Percentiles rank a stretch among this genome's conserved stretches.
Evolutionary conservation across 2,888 invertebrate species (phyloP).

Genomic region (Cheiracanthium punctorium): DNA sequence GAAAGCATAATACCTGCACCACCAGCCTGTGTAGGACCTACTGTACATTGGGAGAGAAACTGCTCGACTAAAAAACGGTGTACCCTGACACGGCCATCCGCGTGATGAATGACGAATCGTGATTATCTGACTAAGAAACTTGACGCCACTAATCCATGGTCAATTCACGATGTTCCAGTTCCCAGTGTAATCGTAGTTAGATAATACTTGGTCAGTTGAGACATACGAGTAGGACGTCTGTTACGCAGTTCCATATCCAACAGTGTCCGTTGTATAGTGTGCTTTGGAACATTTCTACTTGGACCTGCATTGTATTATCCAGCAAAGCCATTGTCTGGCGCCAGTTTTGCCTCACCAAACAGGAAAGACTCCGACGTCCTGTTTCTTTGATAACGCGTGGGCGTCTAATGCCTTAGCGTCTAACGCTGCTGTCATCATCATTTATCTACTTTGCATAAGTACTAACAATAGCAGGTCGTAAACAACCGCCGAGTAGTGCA

Average conservation of each 20-base stretch:
- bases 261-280: constrained; percentile 16
- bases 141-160: too few relatives aligned
- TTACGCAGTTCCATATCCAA: not conserved
- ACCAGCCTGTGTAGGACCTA: too few relatives aligned
- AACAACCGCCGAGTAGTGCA: too few relatives aligned
- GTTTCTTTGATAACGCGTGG: not conserved
- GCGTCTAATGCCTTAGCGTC: not conserved
- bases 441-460: not conserved
- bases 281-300: not conserved
- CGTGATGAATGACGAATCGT: too few relatives aligned
- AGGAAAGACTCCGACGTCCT: not conserved
- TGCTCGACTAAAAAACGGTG: too few relatives aligned
- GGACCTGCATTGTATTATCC: constrained; percentile 13
- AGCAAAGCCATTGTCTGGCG: constrained; percentile 8
- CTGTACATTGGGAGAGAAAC: too few relatives aligned
- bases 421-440: not conserved
- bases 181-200: too few relatives aligned
- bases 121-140: too few relatives aligned
- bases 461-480: not conserved
- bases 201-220: not conserved
- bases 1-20: too few relatives aligned
- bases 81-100: too few relatives aligned
- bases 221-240: not conserved
- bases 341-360: not conserved
- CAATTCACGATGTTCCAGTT: too few relatives aligned